These are phyloP conservation scores for Montipora foliosa DNA, from an alignment of 64 coral and sea anemone genomes.

Conservation along the genomic window DNA sequence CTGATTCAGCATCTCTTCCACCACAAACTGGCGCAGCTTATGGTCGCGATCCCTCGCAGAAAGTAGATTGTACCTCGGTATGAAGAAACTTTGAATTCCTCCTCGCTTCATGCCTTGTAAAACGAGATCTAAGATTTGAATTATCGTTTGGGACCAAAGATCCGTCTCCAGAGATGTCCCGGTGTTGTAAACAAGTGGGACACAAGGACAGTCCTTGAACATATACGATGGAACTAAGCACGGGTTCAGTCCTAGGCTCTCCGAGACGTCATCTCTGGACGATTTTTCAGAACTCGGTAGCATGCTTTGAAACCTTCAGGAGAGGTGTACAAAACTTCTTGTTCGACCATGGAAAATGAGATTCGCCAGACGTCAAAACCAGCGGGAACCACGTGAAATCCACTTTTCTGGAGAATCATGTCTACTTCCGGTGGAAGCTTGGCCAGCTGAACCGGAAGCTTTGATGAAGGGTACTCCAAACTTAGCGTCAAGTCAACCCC, in stretches of 20 bases:
- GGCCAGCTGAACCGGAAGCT: constrained; percentile 2
- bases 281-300: constrained; percentile 24
- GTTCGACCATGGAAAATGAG: constrained; percentile 35
- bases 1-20: too few species aligned
- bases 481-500: too few species aligned
- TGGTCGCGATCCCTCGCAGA: not conserved
- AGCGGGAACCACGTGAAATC: constrained; percentile 42
- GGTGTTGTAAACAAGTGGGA: not conserved
- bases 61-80: constrained; percentile 17
- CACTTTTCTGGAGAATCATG: not conserved
- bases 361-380: constrained; percentile 40
- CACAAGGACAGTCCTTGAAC: constrained; percentile 35
- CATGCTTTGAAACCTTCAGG: constrained; percentile 50
- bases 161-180: constrained; percentile 8
- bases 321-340: not conserved
- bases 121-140: constrained; percentile 1
- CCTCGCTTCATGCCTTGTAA: constrained; percentile 7
- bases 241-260: not conserved
- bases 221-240: constrained; percentile 43
- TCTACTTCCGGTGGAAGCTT: not conserved
- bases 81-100: constrained; percentile 20
- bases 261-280: constrained; percentile 7
- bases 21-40: not conserved
- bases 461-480: not conserved
- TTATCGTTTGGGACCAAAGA: not conserved